Base-by-base conservation (phyloP, 2,113 vertebrate species). In the Hirundichthys speculiger region DNA sequence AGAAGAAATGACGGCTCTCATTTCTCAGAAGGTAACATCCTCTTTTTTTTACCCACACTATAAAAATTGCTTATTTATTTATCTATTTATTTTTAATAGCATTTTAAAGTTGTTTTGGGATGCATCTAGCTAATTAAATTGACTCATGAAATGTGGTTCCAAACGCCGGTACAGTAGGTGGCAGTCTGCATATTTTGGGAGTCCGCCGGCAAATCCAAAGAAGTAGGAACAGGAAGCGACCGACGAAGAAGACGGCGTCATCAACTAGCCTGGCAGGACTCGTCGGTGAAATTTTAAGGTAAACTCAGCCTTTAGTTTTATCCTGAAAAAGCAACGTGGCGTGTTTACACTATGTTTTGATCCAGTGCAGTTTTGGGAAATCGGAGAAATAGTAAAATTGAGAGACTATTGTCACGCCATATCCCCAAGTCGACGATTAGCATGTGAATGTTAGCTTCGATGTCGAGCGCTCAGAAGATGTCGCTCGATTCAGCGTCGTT, bases 231-330 rank as follows among this genome's bases (percentile, higher is more conserved):
- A 21, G 48, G 9, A 46, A 42, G 38, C n/a, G 58, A 40, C 30
- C 11, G 5, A 5, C 42, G 49, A 41, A 56, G 62, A 45, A 61
- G 70, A 63, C 39, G 22, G 58, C 4, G 62, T 60, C 75, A 63
- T 7, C 30, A 13, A 2, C 46, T 77, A 78, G 69, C 73, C 73
- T 21, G 38, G 10, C 56, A 25, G 41, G 71, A 7, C 53, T 24
- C 69, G 21, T 69, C 65, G 69, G 57, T 52, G 25, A 50, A 20
- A 68, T 49, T 54, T 3, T 40, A 69, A 69, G 86, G 88, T 90
- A 82, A 80, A 70, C 11, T 0, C 1, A 0, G 2, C 12, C 11
- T 39, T 15, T 19, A 2, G 3, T 16, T 5, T 20, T 38, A 10
- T 13, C 0, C n/a, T 0, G 0, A 16, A 5, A 4, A 2, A 0